A percentile compares a stretch with the other conserved stretches of the same genome.
Conservation (phyloP, 2,888 invertebrate genomes). For the Rhyacophila evoluta region DNA sequence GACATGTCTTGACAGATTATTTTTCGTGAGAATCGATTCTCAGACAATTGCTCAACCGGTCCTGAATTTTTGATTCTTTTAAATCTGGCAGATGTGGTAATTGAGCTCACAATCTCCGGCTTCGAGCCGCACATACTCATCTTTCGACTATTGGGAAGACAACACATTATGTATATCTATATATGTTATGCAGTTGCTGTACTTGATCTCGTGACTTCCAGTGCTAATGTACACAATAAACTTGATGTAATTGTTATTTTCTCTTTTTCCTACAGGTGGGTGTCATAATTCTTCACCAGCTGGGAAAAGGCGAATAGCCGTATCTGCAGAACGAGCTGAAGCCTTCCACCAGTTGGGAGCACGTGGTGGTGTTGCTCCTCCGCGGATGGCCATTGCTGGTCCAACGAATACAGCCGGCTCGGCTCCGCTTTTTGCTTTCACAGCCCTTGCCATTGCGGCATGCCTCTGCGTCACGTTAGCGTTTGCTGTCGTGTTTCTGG, state of each 20-base stretch:
- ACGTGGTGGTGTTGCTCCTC: slow-evolving; percentile 33
- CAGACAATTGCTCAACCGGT: too few species aligned
- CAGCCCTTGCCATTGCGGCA: slow-evolving; percentile 75
- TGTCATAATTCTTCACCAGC: slow-evolving; percentile 81
- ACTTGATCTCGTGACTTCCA: too few species aligned
- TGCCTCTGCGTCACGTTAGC: slow-evolving; percentile 78
- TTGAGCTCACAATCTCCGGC: too few species aligned
- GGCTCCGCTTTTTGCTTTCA: slow-evolving; percentile 66
- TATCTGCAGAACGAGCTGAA: slow-evolving; percentile 65
- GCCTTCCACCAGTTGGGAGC: slow-evolving; percentile 57
- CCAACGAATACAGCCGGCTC: neutral
- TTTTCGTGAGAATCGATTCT: too few species aligned
- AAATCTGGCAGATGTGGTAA: too few species aligned
- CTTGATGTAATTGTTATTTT: neutral
- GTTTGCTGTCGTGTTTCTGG: slow-evolving; percentile 78
- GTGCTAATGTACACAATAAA: too few species aligned
- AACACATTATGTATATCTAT: too few species aligned
- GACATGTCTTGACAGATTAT: too few species aligned
- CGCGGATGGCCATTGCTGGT: neutral
- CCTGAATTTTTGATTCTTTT: too few species aligned
- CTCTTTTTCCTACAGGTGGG: slow-evolving; percentile 68
- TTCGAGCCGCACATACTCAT: too few species aligned
- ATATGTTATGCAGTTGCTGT: too few species aligned
- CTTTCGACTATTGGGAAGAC: too few species aligned
- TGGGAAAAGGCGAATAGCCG: slow-evolving; percentile 79